Evolutionary conservation across 2,888 invertebrate species (phyloP).

Genomic region (Seladonia tumulorum): DNA sequence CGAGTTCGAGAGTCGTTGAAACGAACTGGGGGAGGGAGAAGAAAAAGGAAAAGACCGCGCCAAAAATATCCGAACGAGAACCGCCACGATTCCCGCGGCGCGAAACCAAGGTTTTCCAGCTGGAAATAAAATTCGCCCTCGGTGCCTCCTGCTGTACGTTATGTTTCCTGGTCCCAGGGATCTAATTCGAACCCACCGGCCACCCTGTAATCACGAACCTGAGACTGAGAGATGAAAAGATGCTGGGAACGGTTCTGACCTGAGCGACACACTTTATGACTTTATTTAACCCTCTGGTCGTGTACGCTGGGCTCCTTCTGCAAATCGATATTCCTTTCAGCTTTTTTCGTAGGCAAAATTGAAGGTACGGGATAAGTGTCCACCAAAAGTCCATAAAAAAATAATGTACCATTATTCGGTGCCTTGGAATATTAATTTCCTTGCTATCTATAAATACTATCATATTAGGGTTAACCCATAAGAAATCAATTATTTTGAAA

Average conservation of each 20-base stretch:
- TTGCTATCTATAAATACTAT: too few relatives aligned
- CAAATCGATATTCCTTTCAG: neutral
- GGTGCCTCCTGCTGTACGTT: conserved; percentile 6
- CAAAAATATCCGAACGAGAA: conserved; percentile 62
- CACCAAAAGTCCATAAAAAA: too few relatives aligned
- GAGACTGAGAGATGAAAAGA: neutral
- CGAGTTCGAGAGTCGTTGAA: conserved; percentile 15
- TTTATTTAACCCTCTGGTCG: neutral
- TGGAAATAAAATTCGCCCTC: conserved; percentile 62
- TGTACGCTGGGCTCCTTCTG: neutral
- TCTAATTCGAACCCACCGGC: neutral
- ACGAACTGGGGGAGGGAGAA: conserved; percentile 5
- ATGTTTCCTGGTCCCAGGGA: neutral
- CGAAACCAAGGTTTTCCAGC: conserved; percentile 40
- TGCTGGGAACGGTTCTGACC: neutral
- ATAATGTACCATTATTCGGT: too few relatives aligned
- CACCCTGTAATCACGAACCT: neutral
- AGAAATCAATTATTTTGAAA: too few relatives aligned
- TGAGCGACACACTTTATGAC: neutral
- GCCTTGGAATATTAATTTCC: too few relatives aligned
- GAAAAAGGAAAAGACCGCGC: conserved; percentile 41
- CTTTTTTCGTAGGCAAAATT: neutral
- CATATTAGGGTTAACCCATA: too few relatives aligned
- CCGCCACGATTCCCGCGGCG: conserved; percentile 47
- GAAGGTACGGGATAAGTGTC: neutral